Evolutionary conservation across 2,113 vertebrate genomes (phyloP).

Genomic region (Meleagris gallopavo): DNA sequence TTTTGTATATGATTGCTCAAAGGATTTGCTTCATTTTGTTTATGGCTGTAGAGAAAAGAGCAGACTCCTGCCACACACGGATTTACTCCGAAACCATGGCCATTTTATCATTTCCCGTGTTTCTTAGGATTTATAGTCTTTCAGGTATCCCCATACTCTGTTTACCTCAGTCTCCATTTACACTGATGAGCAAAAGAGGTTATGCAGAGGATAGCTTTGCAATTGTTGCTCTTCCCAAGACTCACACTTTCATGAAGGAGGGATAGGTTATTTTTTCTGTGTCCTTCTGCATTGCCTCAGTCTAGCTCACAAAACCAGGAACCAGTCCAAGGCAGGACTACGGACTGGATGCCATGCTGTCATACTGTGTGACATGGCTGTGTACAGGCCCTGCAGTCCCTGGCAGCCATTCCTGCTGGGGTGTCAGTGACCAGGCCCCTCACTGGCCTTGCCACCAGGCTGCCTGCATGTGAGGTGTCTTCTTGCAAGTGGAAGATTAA

Average conservation of each 20-base stretch:
- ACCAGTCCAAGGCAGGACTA: neutral
- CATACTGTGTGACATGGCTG: fast-evolving
- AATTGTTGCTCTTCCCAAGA: neutral
- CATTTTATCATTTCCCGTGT: neutral
- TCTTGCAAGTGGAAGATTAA: neutral
- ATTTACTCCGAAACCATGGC: neutral
- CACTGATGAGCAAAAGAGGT: neutral
- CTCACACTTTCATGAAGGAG: neutral
- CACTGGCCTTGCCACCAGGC: fast-evolving
- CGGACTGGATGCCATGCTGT: neutral
- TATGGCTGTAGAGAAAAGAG: neutral
- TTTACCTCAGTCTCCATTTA: neutral
- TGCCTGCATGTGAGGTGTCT: fast-evolving
- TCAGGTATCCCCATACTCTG: neutral
- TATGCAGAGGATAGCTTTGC: neutral
- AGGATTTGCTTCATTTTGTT: neutral
- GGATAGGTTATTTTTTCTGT: neutral
- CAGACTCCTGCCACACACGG: too few species aligned
- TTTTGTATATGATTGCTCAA: neutral
- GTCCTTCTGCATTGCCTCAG: neutral
- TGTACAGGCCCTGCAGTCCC: fast-evolving
- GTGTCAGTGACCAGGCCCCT: fast-evolving
- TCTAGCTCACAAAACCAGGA: neutral
- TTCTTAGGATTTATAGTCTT: neutral
- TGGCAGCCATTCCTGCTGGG: fast-evolving